These are phyloP conservation scores for Odocoileus hemionus DNA, from an alignment of 2,113 vertebrate species.

Conservation along the genomic window DNA sequence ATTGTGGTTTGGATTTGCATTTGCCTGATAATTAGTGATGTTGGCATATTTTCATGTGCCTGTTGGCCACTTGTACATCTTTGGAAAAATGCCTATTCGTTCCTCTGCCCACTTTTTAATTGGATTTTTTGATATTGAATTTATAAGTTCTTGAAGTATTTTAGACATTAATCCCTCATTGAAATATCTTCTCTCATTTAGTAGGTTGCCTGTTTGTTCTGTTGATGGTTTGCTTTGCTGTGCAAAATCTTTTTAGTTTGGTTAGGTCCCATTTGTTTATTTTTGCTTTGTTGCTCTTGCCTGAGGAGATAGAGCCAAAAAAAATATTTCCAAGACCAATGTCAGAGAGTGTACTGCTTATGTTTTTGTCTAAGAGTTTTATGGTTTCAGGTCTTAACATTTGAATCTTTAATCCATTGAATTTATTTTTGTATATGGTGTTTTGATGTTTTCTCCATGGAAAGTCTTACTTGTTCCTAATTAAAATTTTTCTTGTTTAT, in stretches of 20 bases:
- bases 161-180: neutral
- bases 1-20: neutral
- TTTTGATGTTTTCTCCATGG: neutral
- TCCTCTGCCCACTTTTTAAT: neutral
- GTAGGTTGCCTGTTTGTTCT: neutral
- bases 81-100: neutral
- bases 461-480: neutral
- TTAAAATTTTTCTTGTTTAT: slow-evolving; percentile 24
- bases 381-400: neutral
- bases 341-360: neutral
- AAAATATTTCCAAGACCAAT: neutral
- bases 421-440: neutral
- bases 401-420: neutral
- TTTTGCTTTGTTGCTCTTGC: neutral
- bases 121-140: neutral
- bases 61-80: neutral
- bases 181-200: neutral
- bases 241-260: neutral
- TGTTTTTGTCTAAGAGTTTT: neutral
- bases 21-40: neutral
- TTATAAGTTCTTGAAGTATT: neutral
- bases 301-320: neutral
- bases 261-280: neutral
- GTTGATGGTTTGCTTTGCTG: neutral
- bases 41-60: neutral